Percentiles rank a stretch among this genome's conserved stretches.
phyloP scores from a whole-genome alignment of 2,113 vertebrate genomes.

The Colossoma macropomum region DNA sequence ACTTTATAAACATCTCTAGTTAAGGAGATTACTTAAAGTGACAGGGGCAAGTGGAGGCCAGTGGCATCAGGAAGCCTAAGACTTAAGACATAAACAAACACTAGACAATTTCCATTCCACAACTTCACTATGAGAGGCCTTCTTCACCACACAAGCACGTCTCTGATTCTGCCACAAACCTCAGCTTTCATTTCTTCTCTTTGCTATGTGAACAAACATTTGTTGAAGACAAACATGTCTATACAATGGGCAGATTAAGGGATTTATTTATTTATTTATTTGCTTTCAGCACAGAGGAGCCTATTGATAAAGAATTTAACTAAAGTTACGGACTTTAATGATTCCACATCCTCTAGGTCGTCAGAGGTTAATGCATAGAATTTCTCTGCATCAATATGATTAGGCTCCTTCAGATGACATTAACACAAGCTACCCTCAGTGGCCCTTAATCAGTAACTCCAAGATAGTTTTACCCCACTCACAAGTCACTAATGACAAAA shows the following conservation, averaged over 20 bases:
- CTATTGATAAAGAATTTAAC: conserved; percentile 41
- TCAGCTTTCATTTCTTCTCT: conserved; percentile 28
- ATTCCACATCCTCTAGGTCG: conserved; percentile 28
- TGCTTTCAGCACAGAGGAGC: conserved; percentile 37
- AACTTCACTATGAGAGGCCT: conserved; percentile 22
- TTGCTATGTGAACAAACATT: conserved; percentile 31
- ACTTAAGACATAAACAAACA: conserved; percentile 54
- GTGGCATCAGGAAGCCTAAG: conserved; percentile 34
- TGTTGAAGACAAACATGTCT: conserved; percentile 31
- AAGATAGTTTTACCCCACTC: conserved; percentile 32
- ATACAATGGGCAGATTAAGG: neutral
- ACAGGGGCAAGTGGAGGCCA: conserved; percentile 37
- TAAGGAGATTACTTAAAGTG: conserved; percentile 38
- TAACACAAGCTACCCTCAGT: conserved; percentile 29
- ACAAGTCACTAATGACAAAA: conserved; percentile 18
- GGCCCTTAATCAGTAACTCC: conserved; percentile 29
- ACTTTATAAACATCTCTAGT: conserved; percentile 23
- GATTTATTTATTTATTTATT: neutral
- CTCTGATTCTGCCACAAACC: conserved; percentile 21
- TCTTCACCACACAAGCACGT: conserved; percentile 18
- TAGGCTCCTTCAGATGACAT: conserved; percentile 37
- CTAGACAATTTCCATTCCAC: conserved; percentile 29
- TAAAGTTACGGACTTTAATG: conserved; percentile 49
- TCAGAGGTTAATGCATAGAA: conserved; percentile 50
- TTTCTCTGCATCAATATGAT: conserved; percentile 46